These are phyloP conservation scores for Dermolepida albohirtum DNA, from an alignment of 2,888 invertebrate species.

Conservation along the genomic window DNA sequence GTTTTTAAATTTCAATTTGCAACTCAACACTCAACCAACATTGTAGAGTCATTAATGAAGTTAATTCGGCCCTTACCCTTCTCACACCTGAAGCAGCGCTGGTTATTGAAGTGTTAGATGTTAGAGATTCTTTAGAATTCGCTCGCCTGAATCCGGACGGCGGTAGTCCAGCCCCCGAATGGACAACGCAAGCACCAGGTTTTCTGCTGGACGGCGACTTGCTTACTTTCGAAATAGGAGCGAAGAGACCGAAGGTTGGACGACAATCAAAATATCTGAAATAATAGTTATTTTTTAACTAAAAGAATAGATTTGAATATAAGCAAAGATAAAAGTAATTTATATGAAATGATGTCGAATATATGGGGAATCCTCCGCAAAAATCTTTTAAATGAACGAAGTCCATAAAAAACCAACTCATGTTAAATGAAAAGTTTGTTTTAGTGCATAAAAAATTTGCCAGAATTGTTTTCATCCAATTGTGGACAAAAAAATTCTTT, in stretches of 20 bases:
- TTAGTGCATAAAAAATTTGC: too few relatives aligned
- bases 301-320: too few relatives aligned
- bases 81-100: conserved; percentile 68
- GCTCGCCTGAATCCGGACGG: conserved; percentile 73
- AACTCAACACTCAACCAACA: conserved; percentile 68
- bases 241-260: conserved; percentile 92
- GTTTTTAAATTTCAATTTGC: conserved; percentile 43
- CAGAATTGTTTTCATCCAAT: too few relatives aligned
- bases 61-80: conserved; percentile 84
- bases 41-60: conserved; percentile 73
- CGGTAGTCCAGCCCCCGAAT: conserved; percentile 65
- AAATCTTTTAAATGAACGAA: too few relatives aligned
- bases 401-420: too few relatives aligned
- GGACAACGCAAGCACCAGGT: conserved; percentile 73
- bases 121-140: conserved; percentile 87
- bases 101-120: conserved; percentile 65
- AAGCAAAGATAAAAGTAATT: too few relatives aligned
- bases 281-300: conserved; percentile 11
- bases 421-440: too few relatives aligned
- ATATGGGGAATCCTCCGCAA: too few relatives aligned
- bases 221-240: conserved; percentile 90
- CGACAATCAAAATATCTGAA: conserved; percentile 97
- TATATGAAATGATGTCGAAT: too few relatives aligned
- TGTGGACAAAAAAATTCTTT: too few relatives aligned
- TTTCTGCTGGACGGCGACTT: conserved; percentile 82